A percentile compares a stretch with the other conserved stretches of the same genome.
Conservation (phyloP, 1,140 invertebrate genomes). For the Rhagoletis zephyria region DNA sequence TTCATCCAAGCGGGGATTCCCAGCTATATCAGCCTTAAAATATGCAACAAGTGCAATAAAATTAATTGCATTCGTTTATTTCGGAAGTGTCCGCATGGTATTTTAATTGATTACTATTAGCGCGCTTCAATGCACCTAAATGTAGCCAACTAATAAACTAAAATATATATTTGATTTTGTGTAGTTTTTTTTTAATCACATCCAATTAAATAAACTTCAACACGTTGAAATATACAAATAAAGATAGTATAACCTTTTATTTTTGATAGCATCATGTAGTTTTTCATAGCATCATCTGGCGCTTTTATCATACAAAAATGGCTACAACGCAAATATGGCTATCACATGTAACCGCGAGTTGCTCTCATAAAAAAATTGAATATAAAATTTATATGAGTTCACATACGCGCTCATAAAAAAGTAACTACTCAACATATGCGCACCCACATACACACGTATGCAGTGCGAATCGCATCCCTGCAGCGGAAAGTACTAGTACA, state of each 20-base stretch:
- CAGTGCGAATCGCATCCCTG: not conserved
- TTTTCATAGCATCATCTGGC: not conserved
- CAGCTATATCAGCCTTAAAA: not conserved
- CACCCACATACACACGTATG: not conserved
- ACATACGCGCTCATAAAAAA: not conserved
- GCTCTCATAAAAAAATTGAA: not conserved
- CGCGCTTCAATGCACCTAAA: constrained; percentile 19
- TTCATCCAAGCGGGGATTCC: not conserved
- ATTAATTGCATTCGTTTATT: not conserved
- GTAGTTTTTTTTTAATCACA: not conserved
- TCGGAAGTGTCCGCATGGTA: not conserved
- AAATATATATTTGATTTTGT: not conserved
- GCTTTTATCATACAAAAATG: not conserved
- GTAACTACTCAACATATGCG: constrained; percentile 24
- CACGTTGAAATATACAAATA: no score
- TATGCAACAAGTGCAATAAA: constrained; percentile 42
- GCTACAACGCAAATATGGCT: constrained; percentile 12
- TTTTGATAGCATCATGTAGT: not conserved
- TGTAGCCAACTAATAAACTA: not conserved
- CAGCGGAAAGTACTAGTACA: no score
- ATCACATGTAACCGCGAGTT: constrained; percentile 2
- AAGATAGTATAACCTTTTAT: not conserved
- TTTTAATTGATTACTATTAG: constrained; percentile 25
- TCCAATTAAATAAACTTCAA: not conserved
- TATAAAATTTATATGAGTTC: constrained; percentile 33